Evolutionary conservation across 2,888 invertebrate genomes (phyloP).

Genomic region (Kryphioiulus occultus): DNA sequence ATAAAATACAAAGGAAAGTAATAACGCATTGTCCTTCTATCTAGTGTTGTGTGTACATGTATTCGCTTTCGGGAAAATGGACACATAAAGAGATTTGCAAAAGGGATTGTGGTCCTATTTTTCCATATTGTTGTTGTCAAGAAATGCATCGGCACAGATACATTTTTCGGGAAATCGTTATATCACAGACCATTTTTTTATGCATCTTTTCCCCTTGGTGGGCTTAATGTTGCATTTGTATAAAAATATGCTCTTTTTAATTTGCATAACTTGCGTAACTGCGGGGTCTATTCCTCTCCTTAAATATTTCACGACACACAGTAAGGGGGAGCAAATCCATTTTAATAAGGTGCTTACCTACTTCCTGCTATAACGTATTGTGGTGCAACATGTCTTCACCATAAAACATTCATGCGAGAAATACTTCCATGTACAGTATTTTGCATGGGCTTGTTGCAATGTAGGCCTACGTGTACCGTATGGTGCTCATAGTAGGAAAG

Average conservation of each 20-base stretch:
- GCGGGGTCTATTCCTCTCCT: not conserved
- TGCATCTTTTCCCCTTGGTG: not conserved
- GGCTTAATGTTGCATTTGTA: conserved; percentile 7
- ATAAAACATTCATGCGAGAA: not conserved
- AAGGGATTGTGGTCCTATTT: not conserved
- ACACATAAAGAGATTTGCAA: not conserved
- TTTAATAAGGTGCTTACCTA: not conserved
- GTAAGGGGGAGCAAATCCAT: conserved; percentile 16
- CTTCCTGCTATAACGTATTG: not conserved
- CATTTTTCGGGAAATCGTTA: conserved; percentile 14
- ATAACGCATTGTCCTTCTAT: not conserved
- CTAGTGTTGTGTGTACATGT: not conserved
- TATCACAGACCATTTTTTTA: not conserved
- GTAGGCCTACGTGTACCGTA: no score
- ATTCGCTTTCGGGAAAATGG: conserved; percentile 7
- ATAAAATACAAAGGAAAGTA: conserved; percentile 23
- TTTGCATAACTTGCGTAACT: not conserved
- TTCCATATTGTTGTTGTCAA: conserved; percentile 14
- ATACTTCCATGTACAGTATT: no score
- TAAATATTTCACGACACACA: conserved; percentile 23
- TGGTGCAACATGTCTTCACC: not conserved
- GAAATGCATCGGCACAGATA: conserved; percentile 7
- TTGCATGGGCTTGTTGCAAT: not conserved
- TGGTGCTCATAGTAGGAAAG: no score
- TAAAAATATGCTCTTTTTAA: conserved; percentile 20